Evolutionary conservation across 2,113 vertebrate genomes (phyloP).

Genomic region (Seriola dumerili): DNA sequence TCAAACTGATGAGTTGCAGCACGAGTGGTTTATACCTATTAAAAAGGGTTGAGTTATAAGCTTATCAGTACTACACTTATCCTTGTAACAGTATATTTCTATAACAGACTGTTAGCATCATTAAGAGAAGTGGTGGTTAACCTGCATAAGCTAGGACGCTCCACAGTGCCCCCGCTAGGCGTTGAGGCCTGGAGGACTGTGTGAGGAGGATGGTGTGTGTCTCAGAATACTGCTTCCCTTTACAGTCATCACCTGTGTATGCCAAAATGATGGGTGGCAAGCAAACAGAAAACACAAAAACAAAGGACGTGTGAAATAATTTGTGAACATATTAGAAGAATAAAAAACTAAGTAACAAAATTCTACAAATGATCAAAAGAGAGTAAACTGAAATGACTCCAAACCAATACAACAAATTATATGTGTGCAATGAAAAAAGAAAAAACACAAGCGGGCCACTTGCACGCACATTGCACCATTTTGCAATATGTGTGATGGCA

Average conservation of each 20-base stretch:
- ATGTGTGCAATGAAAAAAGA: slow-evolving; percentile 9
- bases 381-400: not conserved
- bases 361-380: not conserved
- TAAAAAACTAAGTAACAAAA: not conserved
- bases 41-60: not conserved
- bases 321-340: not conserved
- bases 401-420: slow-evolving; percentile 5
- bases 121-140: slow-evolving; percentile 76
- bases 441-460: not conserved
- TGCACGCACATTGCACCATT: not conserved
- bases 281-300: slow-evolving; percentile 41
- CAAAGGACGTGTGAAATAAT: slow-evolving; percentile 31
- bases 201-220: slow-evolving; percentile 79
- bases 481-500: slow-evolving; percentile 10
- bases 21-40: not conserved
- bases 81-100: not conserved
- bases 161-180: slow-evolving; percentile 85
- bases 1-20: not conserved
- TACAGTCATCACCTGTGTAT: slow-evolving; percentile 91
- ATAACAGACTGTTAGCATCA: slow-evolving; percentile 8
- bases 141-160: slow-evolving; percentile 90
- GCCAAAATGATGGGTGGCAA: slow-evolving; percentile 35
- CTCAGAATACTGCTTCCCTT: slow-evolving; percentile 90
- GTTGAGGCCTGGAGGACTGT: slow-evolving; percentile 83
- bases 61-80: not conserved